Base-by-base conservation (phyloP, 2,797 vertebrate genomes). In the Danio choprae region DNA sequence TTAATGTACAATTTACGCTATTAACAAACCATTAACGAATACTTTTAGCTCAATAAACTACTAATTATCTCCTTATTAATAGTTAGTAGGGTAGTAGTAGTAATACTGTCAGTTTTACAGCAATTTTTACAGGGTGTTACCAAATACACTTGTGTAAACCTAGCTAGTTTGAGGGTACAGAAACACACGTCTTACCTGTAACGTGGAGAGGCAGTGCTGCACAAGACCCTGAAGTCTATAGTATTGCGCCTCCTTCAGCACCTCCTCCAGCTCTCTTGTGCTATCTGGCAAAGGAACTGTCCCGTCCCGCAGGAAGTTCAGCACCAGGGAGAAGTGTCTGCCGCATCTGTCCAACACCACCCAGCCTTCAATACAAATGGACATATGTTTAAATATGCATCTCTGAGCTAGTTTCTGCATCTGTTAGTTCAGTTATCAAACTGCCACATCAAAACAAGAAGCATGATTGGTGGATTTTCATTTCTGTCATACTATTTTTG, bases 271-370 rank as follows among this genome's bases (percentile, higher is more conserved):
- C 74, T 96, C 96, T 85, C 89, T 90, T 80, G 92, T 89, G 41
- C 92, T 93, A 22, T 97, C 96, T 1, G 96, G 96, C 44, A 97
- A 93, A 3, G 96, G 95, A 10, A 96, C 95, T 0, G 95, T 94
- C 6, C 96, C 95, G n/a, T 97, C 96, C 48, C 96, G 91, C 75
- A 97, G 90, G 88, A 96, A 97, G 88, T 96, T 97, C 84, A 97
- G 90, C 56, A 96, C 91, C 36, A 96, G 89, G 20, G 92, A 92
- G 90, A 97, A 97, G 86, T 97, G 95, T 6, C 93, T 92, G 16
- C 96, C 96, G 63, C 92, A 92, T 67, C 95, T 87, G 78, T 97
- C 96, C 86, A 97, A 89, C 89, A 97, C 90, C 10, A 97, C 93
- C 96, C 96, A 97, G 78, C 95, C 96, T 97, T 77, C 38, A 38